These are phyloP conservation scores for Philopotamus ludificatus DNA, from an alignment of 1,140 invertebrate genomes.

Conservation along the genomic window DNA sequence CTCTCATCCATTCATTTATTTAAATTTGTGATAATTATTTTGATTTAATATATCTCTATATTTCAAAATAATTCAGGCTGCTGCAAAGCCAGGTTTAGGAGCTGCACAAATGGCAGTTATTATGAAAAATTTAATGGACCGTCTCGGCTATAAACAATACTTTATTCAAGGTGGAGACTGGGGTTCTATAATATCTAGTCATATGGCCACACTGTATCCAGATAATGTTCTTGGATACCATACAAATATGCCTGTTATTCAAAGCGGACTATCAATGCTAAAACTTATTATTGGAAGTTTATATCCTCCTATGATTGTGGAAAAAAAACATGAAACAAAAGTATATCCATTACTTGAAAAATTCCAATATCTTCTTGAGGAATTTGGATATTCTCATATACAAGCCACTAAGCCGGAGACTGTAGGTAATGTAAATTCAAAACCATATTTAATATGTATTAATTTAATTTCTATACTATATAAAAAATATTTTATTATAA, in stretches of 20 bases:
- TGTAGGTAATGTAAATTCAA: constrained; percentile 60
- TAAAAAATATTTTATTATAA: constrained; percentile 37
- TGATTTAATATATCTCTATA: not conserved
- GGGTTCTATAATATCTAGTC: constrained; percentile 63
- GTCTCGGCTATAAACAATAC: constrained; percentile 74
- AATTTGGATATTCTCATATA: constrained; percentile 79
- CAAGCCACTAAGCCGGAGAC: constrained; percentile 92
- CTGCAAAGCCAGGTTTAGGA: constrained; percentile 63
- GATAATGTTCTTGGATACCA: constrained; percentile 65
- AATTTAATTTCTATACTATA: not conserved
- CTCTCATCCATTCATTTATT: not conserved
- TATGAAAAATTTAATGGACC: constrained; percentile 79
- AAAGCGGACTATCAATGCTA: constrained; percentile 8
- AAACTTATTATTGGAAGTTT: constrained; percentile 26
- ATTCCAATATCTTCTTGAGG: constrained; percentile 58
- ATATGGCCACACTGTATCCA: constrained; percentile 68
- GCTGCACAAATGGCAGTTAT: constrained; percentile 66
- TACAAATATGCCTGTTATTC: constrained; percentile 45
- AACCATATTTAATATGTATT: constrained; percentile 10
- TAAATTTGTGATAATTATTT: constrained; percentile 1
- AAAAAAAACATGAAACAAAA: constrained; percentile 55
- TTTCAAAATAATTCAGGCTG: constrained; percentile 57
- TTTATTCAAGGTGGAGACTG: constrained; percentile 86
- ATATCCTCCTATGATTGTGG: constrained; percentile 46
- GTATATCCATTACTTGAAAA: constrained; percentile 61